Conservation (phyloP, 2,113 vertebrate genomes). For the Platichthys flesus region DNA sequence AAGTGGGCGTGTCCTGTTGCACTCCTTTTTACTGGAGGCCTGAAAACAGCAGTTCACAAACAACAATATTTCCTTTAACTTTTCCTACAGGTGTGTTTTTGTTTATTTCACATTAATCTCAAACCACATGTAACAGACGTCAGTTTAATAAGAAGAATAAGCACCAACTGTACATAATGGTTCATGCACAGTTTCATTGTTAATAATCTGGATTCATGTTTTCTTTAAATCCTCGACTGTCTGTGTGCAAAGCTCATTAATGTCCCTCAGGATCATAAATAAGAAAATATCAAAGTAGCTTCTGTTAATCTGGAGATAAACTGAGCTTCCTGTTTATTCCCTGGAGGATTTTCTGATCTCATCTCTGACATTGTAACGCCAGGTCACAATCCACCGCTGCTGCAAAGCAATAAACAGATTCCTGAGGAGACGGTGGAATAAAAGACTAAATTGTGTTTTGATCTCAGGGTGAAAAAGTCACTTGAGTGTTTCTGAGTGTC, state of each 20-base stretch:
- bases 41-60: too few species aligned
- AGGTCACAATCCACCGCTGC: background rate
- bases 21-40: too few species aligned
- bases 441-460: background rate
- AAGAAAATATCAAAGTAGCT: background rate
- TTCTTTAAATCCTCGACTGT: background rate
- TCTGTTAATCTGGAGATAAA: background rate
- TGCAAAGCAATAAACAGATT: conserved; percentile 5
- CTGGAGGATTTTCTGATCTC: background rate
- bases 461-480: conserved; percentile 8
- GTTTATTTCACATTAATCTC: background rate
- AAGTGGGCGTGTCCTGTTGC: too few species aligned
- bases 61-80: too few species aligned
- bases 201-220: background rate
- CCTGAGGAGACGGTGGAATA: background rate
- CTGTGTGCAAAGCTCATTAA: background rate
- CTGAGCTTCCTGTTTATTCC: background rate
- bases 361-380: conserved; percentile 34
- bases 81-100: too few species aligned
- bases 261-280: background rate
- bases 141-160: too few species aligned
- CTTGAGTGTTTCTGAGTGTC: conserved; percentile 6
- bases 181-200: too few species aligned
- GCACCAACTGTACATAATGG: too few species aligned
- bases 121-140: too few species aligned